phyloP scores from a whole-genome alignment of 2,113 vertebrate species.

The Heterotis niloticus region DNA sequence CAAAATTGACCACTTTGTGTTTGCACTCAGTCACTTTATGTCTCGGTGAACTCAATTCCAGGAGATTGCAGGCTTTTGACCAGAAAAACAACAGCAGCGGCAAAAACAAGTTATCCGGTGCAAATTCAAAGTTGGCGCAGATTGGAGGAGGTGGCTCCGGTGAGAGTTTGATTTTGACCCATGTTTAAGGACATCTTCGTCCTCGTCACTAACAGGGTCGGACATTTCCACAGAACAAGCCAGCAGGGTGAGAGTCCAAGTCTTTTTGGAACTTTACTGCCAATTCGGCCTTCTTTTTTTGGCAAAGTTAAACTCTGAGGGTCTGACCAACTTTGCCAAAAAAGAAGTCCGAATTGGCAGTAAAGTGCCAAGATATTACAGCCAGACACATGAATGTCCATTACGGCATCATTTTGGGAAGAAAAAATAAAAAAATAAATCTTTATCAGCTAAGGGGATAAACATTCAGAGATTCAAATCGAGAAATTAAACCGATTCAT shows the following conservation, averaged over 20 bases:
- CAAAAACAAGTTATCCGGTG: constrained; percentile 2
- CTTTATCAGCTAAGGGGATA: too few relatives aligned
- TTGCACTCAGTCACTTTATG: constrained; percentile 23
- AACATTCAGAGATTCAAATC: too few relatives aligned
- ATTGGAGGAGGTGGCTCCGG: background rate
- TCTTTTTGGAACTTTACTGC: background rate
- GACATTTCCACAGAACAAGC: background rate
- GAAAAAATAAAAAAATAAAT: too few relatives aligned
- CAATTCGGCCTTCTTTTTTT: background rate
- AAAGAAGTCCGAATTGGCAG: too few relatives aligned
- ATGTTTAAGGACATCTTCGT: background rate
- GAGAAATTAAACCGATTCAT: too few relatives aligned
- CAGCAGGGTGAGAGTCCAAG: background rate
- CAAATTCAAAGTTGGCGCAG: background rate
- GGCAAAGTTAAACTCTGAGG: too few relatives aligned
- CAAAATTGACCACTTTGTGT: constrained; percentile 24
- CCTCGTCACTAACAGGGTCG: background rate
- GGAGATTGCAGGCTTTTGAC: constrained; percentile 17
- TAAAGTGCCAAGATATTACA: too few relatives aligned
- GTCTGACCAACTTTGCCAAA: too few relatives aligned
- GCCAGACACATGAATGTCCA: too few relatives aligned
- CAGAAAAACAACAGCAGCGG: background rate
- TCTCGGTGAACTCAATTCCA: constrained; percentile 21
- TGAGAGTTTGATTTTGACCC: background rate
- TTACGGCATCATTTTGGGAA: too few relatives aligned